Percentiles rank a stretch among this genome's conserved stretches.
Conservation (phyloP, 2,888 invertebrate genomes). For the Troilus luridus region DNA sequence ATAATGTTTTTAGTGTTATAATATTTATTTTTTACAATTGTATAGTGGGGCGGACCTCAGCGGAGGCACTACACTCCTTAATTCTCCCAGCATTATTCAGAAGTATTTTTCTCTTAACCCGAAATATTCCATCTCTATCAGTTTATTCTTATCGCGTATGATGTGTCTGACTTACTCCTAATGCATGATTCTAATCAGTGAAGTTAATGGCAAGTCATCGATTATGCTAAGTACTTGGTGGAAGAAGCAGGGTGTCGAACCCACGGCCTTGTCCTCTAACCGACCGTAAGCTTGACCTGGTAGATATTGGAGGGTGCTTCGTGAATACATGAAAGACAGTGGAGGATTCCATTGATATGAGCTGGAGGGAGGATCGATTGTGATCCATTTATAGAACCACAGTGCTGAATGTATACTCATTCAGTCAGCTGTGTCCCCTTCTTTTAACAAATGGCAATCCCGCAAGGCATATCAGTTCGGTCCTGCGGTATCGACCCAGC, state of each 20-base stretch:
- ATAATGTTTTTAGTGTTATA: too few relatives aligned
- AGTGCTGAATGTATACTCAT: not conserved
- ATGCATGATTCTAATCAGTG: not conserved
- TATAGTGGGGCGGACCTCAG: too few relatives aligned
- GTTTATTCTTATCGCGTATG: not conserved
- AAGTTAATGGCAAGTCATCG: not conserved
- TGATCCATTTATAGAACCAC: not conserved
- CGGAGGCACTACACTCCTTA: too few relatives aligned
- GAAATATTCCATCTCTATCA: too few relatives aligned
- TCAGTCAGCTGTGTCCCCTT: not conserved
- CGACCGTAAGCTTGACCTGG: not conserved
- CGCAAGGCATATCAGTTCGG: not conserved
- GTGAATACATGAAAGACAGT: not conserved
- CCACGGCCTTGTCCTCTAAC: slow-evolving; percentile 19
- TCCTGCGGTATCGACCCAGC: not conserved
- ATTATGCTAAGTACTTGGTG: not conserved
- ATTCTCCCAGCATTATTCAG: too few relatives aligned
- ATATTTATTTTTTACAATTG: too few relatives aligned
- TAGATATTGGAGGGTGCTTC: not conserved
- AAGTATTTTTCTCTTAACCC: too few relatives aligned
- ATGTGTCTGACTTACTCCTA: not conserved
- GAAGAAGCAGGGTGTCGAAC: not conserved
- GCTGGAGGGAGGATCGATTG: not conserved
- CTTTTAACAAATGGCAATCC: not conserved
- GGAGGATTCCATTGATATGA: slow-evolving; percentile 1